phyloP scores from a whole-genome alignment of 2,888 invertebrate species.

The Panorpa germanica region DNA sequence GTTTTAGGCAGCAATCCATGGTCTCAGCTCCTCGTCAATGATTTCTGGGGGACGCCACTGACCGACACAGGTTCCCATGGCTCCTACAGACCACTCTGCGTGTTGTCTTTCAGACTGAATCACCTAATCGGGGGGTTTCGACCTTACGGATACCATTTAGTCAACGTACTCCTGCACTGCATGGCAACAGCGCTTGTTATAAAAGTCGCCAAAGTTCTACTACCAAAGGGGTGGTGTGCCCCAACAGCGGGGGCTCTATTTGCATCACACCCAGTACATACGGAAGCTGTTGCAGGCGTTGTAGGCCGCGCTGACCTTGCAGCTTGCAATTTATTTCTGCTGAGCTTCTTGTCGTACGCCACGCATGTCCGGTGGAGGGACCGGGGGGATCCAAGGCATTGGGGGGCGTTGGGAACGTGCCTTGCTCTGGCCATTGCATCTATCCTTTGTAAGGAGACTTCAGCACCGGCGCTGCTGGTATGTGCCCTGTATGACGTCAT shows the following conservation, averaged over 20 bases:
- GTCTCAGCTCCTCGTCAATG: slow-evolving; percentile 68
- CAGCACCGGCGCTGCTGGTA: slow-evolving; percentile 76
- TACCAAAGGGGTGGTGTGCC: slow-evolving; percentile 48
- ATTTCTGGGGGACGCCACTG: slow-evolving; percentile 96
- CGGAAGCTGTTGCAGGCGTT: slow-evolving; percentile 89
- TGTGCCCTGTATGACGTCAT: slow-evolving; percentile 78
- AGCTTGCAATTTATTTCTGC: slow-evolving; percentile 76
- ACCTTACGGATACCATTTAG: slow-evolving; percentile 70
- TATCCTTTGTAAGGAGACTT: slow-evolving; percentile 90
- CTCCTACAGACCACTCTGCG: slow-evolving; percentile 86
- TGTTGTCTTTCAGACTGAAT: slow-evolving; percentile 74
- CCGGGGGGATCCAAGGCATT: slow-evolving; percentile 24
- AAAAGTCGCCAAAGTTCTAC: slow-evolving; percentile 47
- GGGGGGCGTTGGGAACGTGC: slow-evolving; percentile 39
- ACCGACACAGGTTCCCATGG: slow-evolving; percentile 89
- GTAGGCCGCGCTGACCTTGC: slow-evolving; percentile 91
- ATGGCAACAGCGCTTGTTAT: slow-evolving; percentile 70
- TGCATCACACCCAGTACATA: slow-evolving; percentile 90
- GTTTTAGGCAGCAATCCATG: slow-evolving; percentile 70
- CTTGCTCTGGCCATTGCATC: slow-evolving; percentile 54
- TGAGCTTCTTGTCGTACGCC: slow-evolving; percentile 72
- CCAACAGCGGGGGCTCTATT: slow-evolving; percentile 70
- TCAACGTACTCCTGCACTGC: slow-evolving; percentile 73
- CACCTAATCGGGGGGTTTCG: slow-evolving; percentile 56
- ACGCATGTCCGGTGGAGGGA: slow-evolving; percentile 54